A percentile compares a stretch with the other conserved stretches of the same genome.
Evolutionary conservation across 2,797 vertebrate genomes (phyloP).

Genomic region (Tangara arthus): DNA sequence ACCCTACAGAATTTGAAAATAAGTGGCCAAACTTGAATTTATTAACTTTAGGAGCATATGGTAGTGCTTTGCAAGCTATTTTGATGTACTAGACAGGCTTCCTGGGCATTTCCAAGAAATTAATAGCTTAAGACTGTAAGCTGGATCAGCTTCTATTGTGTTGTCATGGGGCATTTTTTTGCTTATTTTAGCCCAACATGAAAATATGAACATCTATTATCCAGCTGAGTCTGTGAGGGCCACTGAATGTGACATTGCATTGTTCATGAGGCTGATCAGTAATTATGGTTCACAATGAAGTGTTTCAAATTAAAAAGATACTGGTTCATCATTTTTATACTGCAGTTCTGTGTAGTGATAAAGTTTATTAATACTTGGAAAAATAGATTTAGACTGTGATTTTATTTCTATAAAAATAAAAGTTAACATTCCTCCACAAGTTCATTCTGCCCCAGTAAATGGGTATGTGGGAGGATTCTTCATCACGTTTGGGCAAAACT

Average conservation of each 20-base stretch:
- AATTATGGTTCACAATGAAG: conserved; percentile 6
- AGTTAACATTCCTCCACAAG: not conserved
- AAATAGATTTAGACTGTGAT: not conserved
- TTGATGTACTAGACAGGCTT: not conserved
- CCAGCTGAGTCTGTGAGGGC: not conserved
- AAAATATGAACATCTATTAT: not conserved
- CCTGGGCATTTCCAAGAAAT: not conserved
- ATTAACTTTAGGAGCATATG: not conserved
- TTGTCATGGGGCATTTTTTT: not conserved
- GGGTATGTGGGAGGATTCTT: not conserved
- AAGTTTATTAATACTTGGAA: not conserved
- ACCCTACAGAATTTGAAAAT: not conserved
- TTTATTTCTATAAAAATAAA: conserved; percentile 30
- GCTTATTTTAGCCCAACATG: not conserved
- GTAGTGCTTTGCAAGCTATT: not conserved
- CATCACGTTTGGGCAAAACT: not conserved
- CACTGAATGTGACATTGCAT: not conserved
- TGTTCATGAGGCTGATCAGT: not conserved
- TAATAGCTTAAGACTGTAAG: not conserved
- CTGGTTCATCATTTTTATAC: not conserved
- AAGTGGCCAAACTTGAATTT: not conserved
- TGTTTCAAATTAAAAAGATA: not conserved
- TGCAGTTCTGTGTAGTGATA: not conserved
- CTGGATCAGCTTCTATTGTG: not conserved
- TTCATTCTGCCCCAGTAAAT: not conserved